These are phyloP conservation scores for Sus scrofa DNA, from an alignment of 2,113 vertebrate genomes.

Conservation along the genomic window DNA sequence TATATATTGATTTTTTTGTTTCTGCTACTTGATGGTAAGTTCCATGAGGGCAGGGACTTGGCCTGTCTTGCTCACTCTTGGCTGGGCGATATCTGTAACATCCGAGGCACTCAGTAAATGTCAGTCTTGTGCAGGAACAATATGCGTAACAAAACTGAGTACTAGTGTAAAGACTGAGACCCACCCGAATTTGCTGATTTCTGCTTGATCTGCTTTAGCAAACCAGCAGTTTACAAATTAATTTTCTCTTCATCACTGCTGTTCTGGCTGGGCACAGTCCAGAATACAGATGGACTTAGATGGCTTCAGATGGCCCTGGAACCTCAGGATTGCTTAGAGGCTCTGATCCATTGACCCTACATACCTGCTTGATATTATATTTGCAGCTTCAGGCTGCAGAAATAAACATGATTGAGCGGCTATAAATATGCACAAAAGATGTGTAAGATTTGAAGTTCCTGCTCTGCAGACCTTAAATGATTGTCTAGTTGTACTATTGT, in stretches of 20 bases:
- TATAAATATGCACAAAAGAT: neutral
- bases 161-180: neutral
- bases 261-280: neutral
- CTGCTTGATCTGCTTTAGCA: conserved; percentile 1
- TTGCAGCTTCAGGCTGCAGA: neutral
- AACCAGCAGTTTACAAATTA: neutral
- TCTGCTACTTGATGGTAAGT: neutral
- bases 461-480: neutral
- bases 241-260: neutral
- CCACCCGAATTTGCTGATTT: neutral
- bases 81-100: neutral
- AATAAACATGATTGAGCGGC: neutral
- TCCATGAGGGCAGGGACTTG: neutral
- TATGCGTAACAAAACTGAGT: neutral
- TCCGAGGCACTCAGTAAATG: neutral
- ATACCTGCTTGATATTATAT: neutral
- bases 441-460: neutral
- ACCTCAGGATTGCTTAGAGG: neutral
- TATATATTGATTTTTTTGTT: conserved; percentile 2
- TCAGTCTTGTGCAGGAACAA: neutral
- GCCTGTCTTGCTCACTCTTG: neutral
- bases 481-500: neutral
- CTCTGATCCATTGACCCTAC: neutral
- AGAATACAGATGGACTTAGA: neutral
- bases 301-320: neutral